phyloP scores from a whole-genome alignment of 2,888 invertebrate genomes.

The Lithophane leautieri region DNA sequence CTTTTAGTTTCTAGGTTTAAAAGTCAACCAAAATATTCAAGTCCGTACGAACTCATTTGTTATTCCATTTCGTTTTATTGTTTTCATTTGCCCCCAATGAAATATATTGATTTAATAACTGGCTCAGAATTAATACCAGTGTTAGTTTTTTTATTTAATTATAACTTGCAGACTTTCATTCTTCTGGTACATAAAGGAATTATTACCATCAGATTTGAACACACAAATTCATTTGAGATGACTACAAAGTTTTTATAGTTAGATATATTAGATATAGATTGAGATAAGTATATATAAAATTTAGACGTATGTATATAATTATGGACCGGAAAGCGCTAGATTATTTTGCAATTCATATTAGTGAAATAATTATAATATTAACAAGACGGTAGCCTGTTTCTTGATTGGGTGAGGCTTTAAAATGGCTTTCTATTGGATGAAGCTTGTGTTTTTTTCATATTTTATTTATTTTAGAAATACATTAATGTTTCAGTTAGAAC shows the following conservation, averaged over 20 bases:
- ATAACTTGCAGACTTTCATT: constrained; percentile 22
- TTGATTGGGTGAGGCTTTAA: constrained; percentile 13
- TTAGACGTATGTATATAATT: constrained; percentile 70
- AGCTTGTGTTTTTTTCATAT: constrained; percentile 1
- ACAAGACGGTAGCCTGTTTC: constrained; percentile 55
- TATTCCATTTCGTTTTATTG: constrained; percentile 4
- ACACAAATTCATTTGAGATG: constrained; percentile 28
- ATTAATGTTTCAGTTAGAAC: constrained; percentile 4
- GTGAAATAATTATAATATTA: constrained; percentile 68
- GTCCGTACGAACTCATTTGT: constrained; percentile 1
- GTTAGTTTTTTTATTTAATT: constrained; percentile 27
- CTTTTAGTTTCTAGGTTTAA: constrained; percentile 8
- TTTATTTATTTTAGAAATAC: constrained; percentile 27
- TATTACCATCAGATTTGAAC: constrained; percentile 19
- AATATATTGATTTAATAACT: constrained; percentile 22
- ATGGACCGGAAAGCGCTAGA: constrained; percentile 74
- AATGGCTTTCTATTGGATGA: constrained; percentile 39
- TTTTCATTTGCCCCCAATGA: neutral
- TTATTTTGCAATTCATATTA: constrained; percentile 76
- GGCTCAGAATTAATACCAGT: neutral
- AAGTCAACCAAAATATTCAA: neutral
- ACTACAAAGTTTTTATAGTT: constrained; percentile 22
- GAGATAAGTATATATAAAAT: constrained; percentile 65
- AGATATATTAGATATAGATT: constrained; percentile 38
- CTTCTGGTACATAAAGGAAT: neutral